These are phyloP conservation scores for Calephelis nemesis DNA, from an alignment of 1,140 invertebrate genomes.

Conservation along the genomic window DNA sequence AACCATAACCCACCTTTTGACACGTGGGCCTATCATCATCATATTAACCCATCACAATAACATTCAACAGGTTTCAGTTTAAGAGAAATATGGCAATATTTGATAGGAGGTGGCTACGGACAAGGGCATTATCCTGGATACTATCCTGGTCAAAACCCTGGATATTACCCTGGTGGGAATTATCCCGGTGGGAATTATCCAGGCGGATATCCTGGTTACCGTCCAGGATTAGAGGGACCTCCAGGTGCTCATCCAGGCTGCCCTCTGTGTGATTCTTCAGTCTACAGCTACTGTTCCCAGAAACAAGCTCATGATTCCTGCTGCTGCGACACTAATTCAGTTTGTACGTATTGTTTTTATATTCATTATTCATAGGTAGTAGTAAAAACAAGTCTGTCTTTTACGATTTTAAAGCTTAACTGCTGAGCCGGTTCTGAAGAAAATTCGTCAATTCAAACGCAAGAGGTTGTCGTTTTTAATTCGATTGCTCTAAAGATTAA, in stretches of 20 bases:
- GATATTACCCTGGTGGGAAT: slow-evolving; percentile 36
- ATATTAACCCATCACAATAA: slow-evolving; percentile 42
- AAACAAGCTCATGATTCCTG: slow-evolving; percentile 87
- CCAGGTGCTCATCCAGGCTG: slow-evolving; percentile 78
- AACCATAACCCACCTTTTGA: neutral
- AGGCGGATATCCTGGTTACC: slow-evolving; percentile 25
- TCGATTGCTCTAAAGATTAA: no score
- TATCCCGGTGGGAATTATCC: slow-evolving; percentile 37
- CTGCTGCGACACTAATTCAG: slow-evolving; percentile 81
- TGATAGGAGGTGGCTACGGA: slow-evolving; percentile 63
- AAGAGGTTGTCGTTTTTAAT: no score
- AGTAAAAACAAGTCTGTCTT: no score
- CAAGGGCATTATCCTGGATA: slow-evolving; percentile 34
- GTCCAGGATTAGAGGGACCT: slow-evolving; percentile 48
- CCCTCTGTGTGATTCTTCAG: slow-evolving; percentile 86
- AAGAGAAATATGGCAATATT: slow-evolving; percentile 69
- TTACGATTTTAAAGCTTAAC: no score
- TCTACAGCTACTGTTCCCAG: slow-evolving; percentile 86
- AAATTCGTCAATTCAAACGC: neutral
- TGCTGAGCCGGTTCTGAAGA: neutral
- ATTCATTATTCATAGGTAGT: neutral
- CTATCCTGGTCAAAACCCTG: slow-evolving; percentile 34
- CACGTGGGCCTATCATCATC: slow-evolving; percentile 26
- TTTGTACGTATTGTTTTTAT: slow-evolving; percentile 74
- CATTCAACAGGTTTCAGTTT: slow-evolving; percentile 68